These are phyloP conservation scores for Spondyliosoma cantharus DNA, from an alignment of 2,797 vertebrate species.

Conservation along the genomic window DNA sequence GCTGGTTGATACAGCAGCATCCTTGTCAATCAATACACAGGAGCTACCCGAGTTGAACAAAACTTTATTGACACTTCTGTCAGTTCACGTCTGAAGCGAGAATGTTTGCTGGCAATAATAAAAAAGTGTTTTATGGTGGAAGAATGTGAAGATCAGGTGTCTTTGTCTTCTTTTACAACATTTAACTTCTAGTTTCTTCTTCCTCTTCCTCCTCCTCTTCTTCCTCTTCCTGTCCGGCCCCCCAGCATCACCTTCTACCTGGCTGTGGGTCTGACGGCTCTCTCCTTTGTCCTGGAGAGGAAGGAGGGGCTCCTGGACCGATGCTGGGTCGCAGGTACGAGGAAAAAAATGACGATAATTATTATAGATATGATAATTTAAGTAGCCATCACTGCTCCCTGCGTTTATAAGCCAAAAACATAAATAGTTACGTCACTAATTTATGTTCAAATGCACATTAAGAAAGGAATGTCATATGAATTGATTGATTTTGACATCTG, in stretches of 20 bases:
- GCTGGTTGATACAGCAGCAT: background rate
- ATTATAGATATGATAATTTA: no score
- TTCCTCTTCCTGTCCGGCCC: background rate
- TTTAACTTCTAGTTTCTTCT: background rate
- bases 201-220: background rate
- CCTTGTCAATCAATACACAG: background rate
- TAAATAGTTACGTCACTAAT: background rate
- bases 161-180: no score
- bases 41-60: background rate
- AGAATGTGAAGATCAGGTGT: background rate
- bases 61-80: background rate
- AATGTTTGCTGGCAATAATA: background rate
- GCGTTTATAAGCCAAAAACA: background rate
- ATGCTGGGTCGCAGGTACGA: slow-evolving; percentile 87
- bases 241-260: slow-evolving; percentile 87
- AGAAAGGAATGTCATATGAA: no score
- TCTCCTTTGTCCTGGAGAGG: slow-evolving; percentile 87
- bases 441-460: background rate
- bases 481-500: background rate
- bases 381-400: no score
- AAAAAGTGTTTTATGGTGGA: background rate
- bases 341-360: no score
- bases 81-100: background rate
- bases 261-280: slow-evolving; percentile 86
- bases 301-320: slow-evolving; percentile 86